Percentiles rank a stretch among this genome's conserved stretches.
Evolutionary conservation across 1,140 invertebrate species (phyloP).

Genomic region (Diorhabda sublineata): DNA sequence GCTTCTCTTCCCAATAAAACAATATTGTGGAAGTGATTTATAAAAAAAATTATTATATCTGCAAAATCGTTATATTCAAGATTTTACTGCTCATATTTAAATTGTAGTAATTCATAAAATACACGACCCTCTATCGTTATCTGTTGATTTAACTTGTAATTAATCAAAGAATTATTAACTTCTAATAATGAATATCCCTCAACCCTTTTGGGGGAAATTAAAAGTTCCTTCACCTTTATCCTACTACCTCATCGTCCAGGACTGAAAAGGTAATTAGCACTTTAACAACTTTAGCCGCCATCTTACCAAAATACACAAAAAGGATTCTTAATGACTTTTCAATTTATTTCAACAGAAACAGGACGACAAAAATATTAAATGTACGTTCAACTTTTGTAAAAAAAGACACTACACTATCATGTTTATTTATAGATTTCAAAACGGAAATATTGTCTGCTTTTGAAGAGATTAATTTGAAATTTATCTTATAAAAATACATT

Average conservation of each 20-base stretch:
- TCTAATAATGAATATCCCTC: no score
- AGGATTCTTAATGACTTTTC: neutral
- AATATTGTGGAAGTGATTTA: no score
- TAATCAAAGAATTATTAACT: no score
- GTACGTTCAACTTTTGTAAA: neutral
- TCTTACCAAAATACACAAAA: neutral
- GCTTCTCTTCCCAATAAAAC: no score
- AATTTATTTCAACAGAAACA: neutral
- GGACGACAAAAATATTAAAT: neutral
- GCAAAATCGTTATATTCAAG: no score
- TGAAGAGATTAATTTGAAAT: no score
- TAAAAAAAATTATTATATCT: no score
- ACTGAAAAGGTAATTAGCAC: neutral
- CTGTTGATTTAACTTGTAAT: no score
- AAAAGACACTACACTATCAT: neutral
- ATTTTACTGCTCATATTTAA: no score
- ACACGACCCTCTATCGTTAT: no score
- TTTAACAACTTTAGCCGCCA: neutral
- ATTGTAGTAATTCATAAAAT: no score
- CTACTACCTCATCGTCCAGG: neutral
- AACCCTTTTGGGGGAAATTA: neutral
- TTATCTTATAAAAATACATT: no score
- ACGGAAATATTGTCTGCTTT: neutral
- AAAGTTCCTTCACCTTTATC: conserved; percentile 2
- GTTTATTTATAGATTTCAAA: neutral